Evolutionary conservation across 1,140 invertebrate species (phyloP), one percentile per base, ranked within the genome.

Genomic region (Antheraea pernyi): DNA sequence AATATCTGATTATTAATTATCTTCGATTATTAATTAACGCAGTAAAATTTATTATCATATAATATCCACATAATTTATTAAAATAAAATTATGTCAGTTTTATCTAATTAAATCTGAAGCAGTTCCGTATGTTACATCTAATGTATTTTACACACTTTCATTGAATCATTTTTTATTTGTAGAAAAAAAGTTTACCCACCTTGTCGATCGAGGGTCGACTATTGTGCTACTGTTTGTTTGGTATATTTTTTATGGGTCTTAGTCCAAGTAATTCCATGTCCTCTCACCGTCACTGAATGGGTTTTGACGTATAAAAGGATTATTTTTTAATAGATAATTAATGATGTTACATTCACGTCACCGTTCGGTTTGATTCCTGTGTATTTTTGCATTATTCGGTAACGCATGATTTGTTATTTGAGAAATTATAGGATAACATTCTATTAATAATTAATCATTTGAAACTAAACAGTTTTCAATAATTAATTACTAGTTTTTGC

Each of bases 321-420:
- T 91, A 91, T 82, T 86, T 85, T 85, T 80, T 89, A 87, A 91
- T 88, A 89, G 82, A 85, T 90, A 90, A 89, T 88, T 90, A 91
- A 90, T 90, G 89, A 86, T 85, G 83, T 78, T 75, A 67, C 69
- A 60, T 30, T 19, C 30, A 65, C 78, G 74, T 73, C 65, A 72
- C 61, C 69, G 71, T 78, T 68, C 72, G 72, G 73, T 71, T 71
- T 48, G 30, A 64, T 61, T 18, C 59, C 19, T 11, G 19, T 19
- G 22, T 18, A 16, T n/a, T 16, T 53, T 53, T 53, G 16, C 13
- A 53, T 16, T 53, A n/a, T 53, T 16, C 16, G 46, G 11, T 13
- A 53, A 53, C 46, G 46, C 46, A 53, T n/a, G 46, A n/a, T 53
- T 53, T 53, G 46, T 53, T 53, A 53, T 53, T 16, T 53, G 16